Percentiles rank a stretch among this genome's conserved stretches.
phyloP scores from a whole-genome alignment of 2,797 vertebrate species.

The Oreochromis grahami region DNA sequence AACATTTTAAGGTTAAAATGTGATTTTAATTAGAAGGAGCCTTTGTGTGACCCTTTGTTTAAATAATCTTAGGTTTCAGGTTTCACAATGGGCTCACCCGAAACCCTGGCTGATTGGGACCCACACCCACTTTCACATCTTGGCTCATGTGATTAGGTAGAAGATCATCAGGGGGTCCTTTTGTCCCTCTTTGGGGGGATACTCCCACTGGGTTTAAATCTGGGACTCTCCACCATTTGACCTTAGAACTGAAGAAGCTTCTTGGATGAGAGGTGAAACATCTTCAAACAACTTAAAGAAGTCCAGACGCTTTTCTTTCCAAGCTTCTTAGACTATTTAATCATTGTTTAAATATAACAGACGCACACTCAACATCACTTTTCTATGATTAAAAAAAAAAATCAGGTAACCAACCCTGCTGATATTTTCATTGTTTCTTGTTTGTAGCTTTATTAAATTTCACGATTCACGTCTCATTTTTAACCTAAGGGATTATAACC shows the following conservation, averaged over 20 bases:
- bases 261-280: rapidly evolving
- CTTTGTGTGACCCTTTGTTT: neutral
- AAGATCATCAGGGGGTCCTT: no score
- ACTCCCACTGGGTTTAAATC: no score
- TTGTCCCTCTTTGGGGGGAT: no score
- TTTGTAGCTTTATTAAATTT: neutral
- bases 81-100: no score
- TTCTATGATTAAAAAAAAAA: neutral
- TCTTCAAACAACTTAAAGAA: no score
- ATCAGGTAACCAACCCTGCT: neutral
- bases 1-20: neutral
- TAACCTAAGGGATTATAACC: neutral
- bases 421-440: neutral
- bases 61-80: neutral
- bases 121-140: rapidly evolving
- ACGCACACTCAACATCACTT: rapidly evolving
- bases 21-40: neutral
- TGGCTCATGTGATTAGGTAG: rapidly evolving
- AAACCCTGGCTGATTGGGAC: no score
- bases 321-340: no score
- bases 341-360: neutral
- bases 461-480: neutral
- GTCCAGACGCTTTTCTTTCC: no score
- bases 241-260: no score
- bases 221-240: no score